Base-by-base conservation (phyloP, 2,113 vertebrate genomes). In the Oreotrochilus melanogaster region DNA sequence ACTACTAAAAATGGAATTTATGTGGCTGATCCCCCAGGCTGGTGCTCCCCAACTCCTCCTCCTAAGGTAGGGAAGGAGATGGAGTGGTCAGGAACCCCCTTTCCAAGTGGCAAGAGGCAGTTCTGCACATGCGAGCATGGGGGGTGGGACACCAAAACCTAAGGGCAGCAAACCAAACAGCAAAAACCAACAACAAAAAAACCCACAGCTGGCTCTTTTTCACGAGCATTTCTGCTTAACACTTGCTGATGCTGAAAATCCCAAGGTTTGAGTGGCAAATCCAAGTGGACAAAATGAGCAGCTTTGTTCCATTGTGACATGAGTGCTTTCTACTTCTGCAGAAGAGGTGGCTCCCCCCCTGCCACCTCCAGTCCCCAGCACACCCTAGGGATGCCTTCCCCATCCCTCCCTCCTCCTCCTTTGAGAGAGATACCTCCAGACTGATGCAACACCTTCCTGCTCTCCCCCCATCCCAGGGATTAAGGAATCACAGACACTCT, bases 361-460 rank as follows among this genome's bases (percentile, higher is more conserved):
- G 1, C 13, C 6, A 1, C 8, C 51, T 0, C 25, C 28, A 21
- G 87, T 71, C 74, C 54, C 81, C 89, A 62, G 57, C 51, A 61
- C 72, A 3, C 60, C 79, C 70, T 1, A 0, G 54, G 90, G 88
- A 91, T 82, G 86, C 45, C 19, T 21, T 31, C 30, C 39, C 17
- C 70, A 21, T 18, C 22, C 3, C 48, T 11, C n/a, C 73, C 81
- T 72, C 61, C 33, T 17, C 18, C 65, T 73, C 60, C 61, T 11
- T 31, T 4, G 0, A 70, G n/a, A 66, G 24, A 73, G 24, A 47
- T 18, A 39, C 45, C 74, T 54, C 4, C 5, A 91, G 74, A 47
- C 85, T 93, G 95, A 93, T 79, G 93, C 86, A 96, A 95, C 81
- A 70, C 42, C 62, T 56, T 71, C 72, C 82, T 18, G 67, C 37